Conservation (phyloP, 2,888 invertebrate genomes). For the Eupithecia insigniata region DNA sequence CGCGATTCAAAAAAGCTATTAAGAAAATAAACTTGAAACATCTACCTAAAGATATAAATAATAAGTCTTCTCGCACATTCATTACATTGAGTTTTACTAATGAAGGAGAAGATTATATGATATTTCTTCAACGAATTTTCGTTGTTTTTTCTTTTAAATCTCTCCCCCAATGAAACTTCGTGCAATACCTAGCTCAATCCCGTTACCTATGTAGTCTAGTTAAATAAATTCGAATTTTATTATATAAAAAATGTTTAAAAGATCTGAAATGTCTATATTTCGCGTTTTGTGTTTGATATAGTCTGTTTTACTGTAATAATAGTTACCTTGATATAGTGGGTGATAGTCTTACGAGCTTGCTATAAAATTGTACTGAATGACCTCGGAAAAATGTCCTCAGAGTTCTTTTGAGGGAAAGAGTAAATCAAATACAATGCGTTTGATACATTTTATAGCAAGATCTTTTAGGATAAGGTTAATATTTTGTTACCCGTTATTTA, state of each 20-base stretch:
- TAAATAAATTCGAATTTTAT: slow-evolving; percentile 51
- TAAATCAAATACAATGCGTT: background rate
- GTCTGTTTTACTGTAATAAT: slow-evolving; percentile 46
- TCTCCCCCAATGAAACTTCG: slow-evolving; percentile 47
- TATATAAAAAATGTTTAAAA: slow-evolving; percentile 51
- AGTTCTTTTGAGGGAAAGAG: background rate
- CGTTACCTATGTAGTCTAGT: slow-evolving; percentile 69
- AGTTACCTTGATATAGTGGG: slow-evolving; percentile 47
- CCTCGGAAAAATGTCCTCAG: background rate
- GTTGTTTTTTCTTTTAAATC: slow-evolving; percentile 25
- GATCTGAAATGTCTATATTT: slow-evolving; percentile 58
- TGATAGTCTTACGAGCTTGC: slow-evolving; percentile 46
- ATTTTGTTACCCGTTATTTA: slow-evolving; percentile 41
- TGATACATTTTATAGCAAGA: slow-evolving; percentile 18
- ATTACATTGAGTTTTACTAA: slow-evolving; percentile 16
- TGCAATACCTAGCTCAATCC: slow-evolving; percentile 75
- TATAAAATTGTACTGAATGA: background rate
- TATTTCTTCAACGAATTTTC: background rate
- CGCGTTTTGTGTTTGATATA: slow-evolving; percentile 42
- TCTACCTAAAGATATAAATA: background rate
- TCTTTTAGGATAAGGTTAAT: slow-evolving; percentile 35
- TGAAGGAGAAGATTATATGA: slow-evolving; percentile 1
- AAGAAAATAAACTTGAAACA: background rate
- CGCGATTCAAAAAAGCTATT: background rate
- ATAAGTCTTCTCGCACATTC: slow-evolving; percentile 11